These are phyloP conservation scores for Rotaria magnacalcarata DNA, from an alignment of 2,888 invertebrate genomes.

Conservation along the genomic window DNA sequence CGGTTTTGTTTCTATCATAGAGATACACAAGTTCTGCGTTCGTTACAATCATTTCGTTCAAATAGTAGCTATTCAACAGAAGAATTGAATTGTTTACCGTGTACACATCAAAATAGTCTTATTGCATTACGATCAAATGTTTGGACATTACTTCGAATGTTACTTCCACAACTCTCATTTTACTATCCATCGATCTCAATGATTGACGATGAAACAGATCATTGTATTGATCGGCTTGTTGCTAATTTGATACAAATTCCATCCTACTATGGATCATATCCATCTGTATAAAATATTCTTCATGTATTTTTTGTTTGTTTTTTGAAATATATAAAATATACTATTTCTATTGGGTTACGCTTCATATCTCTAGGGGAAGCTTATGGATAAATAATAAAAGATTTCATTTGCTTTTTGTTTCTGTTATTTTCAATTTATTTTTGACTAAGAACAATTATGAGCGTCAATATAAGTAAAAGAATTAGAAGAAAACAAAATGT, in stretches of 20 bases:
- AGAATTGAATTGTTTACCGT: not conserved
- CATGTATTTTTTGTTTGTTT: not conserved
- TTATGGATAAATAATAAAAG: not conserved
- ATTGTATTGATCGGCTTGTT: not conserved
- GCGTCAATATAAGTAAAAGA: not conserved
- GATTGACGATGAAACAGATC: not conserved
- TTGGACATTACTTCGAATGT: not conserved
- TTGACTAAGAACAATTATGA: not conserved
- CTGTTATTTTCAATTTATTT: not conserved
- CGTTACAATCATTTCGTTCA: not conserved
- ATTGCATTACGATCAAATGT: conserved; percentile 7
- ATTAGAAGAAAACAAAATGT: not conserved
- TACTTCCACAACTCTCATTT: not conserved
- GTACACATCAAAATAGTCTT: not conserved
- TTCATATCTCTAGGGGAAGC: not conserved
- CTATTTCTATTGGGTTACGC: not conserved
- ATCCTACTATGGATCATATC: not conserved
- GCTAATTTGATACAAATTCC: not conserved
- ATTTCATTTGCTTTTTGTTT: not conserved
- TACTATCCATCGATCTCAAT: not conserved
- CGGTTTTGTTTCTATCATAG: not conserved
- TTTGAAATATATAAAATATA: not conserved
- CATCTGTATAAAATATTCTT: not conserved
- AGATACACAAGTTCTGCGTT: not conserved
- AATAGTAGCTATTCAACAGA: not conserved